These are phyloP conservation scores for Mimas tiliae DNA, from an alignment of 2,888 invertebrate species.

Conservation along the genomic window DNA sequence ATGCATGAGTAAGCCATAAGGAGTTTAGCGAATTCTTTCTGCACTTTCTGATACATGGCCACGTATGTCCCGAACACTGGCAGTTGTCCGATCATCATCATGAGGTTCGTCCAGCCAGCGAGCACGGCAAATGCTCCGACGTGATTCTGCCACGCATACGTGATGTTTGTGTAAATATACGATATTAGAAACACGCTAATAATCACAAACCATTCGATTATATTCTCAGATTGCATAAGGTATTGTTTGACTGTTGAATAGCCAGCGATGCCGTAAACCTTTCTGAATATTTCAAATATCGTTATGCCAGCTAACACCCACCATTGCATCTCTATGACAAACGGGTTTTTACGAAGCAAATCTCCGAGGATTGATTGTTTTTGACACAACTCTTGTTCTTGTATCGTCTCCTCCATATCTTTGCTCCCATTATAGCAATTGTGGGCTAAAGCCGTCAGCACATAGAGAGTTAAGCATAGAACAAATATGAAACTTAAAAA, in stretches of 20 bases:
- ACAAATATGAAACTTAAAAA: conserved; percentile 92
- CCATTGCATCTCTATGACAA: conserved; percentile 93
- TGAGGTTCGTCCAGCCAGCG: conserved; percentile 94
- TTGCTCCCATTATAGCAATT: conserved; percentile 93
- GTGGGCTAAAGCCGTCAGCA: conserved; percentile 92
- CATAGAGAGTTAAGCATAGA: conserved; percentile 91
- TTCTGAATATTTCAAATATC: conserved; percentile 91
- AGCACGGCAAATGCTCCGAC: conserved; percentile 94
- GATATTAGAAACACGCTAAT: conserved; percentile 93
- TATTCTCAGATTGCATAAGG: conserved; percentile 92
- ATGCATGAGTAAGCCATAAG: conserved; percentile 93
- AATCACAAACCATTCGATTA: conserved; percentile 95
- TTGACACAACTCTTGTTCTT: conserved; percentile 90
- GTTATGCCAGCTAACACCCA: conserved; percentile 92
- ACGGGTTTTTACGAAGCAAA: conserved; percentile 89
- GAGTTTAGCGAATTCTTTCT: conserved; percentile 94
- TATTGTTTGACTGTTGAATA: conserved; percentile 93
- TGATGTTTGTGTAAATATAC: conserved; percentile 90
- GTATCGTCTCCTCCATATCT: conserved; percentile 89
- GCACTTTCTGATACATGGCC: conserved; percentile 95
- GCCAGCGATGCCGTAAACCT: conserved; percentile 92
- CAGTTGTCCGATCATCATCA: conserved; percentile 95
- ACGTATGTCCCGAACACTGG: conserved; percentile 95
- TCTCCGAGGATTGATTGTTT: conserved; percentile 91
- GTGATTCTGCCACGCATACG: conserved; percentile 93